phyloP scores from a whole-genome alignment of 1,140 invertebrate species.

The Zaprionus nigranus region DNA sequence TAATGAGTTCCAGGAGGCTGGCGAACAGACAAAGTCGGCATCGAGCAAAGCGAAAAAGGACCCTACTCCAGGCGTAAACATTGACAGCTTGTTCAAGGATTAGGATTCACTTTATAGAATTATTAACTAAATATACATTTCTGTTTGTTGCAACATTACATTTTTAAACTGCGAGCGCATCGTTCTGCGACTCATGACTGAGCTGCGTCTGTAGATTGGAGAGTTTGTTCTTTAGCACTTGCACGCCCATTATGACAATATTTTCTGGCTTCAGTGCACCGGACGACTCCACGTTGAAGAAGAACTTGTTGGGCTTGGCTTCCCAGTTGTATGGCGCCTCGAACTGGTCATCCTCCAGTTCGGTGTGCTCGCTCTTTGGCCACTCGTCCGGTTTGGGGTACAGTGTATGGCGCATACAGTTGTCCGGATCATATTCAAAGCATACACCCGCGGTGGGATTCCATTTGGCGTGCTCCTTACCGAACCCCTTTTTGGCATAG shows the following conservation, averaged over 20 bases:
- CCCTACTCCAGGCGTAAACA: conserved; percentile 54
- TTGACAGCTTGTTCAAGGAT: conserved; percentile 73
- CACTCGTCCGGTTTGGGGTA: conserved; percentile 99
- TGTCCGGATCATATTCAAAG: conserved; percentile 99
- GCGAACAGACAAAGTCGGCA: conserved; percentile 10
- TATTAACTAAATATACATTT: conserved; percentile 53
- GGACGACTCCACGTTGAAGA: conserved; percentile 97
- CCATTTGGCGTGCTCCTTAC: conserved; percentile 99
- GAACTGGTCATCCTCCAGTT: conserved; percentile 96
- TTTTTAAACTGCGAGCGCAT: conserved; percentile 90
- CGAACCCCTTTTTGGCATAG: conserved; percentile 98
- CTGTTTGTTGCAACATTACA: conserved; percentile 19
- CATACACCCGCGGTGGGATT: conserved; percentile 99
- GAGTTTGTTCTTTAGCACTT: conserved; percentile 97
- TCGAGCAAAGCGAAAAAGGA: conserved; percentile 52
- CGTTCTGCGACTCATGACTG: conserved; percentile 93
- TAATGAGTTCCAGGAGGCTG: conserved; percentile 66
- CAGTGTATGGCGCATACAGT: conserved; percentile 97
- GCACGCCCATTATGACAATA: conserved; percentile 97
- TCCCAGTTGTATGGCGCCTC: conserved; percentile 97
- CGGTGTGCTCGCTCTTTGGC: conserved; percentile 99
- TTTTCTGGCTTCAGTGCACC: conserved; percentile 98
- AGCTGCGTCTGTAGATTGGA: conserved; percentile 97
- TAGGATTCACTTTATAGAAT: conserved; percentile 45
- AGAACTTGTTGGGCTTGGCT: conserved; percentile 98